Evolutionary conservation across 1,140 invertebrate species (phyloP), one percentile per base, ranked within the genome.

Genomic region (Ceratina australensis): DNA sequence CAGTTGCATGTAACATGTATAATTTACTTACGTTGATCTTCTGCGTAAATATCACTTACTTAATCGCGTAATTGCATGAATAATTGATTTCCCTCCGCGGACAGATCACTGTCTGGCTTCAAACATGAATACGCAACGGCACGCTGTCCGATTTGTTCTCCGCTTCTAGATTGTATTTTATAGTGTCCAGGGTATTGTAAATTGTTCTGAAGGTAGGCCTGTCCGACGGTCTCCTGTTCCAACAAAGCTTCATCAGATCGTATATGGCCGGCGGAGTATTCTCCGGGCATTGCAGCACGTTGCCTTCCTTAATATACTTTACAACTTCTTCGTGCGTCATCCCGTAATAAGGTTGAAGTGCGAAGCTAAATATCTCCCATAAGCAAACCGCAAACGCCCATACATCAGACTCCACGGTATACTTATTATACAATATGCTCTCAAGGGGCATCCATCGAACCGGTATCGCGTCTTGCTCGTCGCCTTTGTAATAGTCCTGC

Each of bases 391-490:
- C 97, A 93, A 97, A 98, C 26, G 97, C 97, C 97, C 97, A 98
- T 3, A 98, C 96, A 92, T 98, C 97, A 20, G 97, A 97, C 89
- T 98, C 97, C 64, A 98, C 94, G 5, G 97, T 98, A 90, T 98
- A 98, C 89, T 98, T 98, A 90, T 98, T 98, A 89, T 97, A 98
- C 4, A 98, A 91, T 87, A 98, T 98, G 89, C 97, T 97, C 88
- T 98, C 97, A 47, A 98, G 92, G n/a, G 97, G 97, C 97, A 98
- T 98, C 97, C 97, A 98, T 89, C 97, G 93, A 13, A 98, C 97
- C 47, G 97, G 97, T 82, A 98, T 98, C 15, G 97, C 97, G 92
- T 98, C 97, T 87, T 98, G 96, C 84, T 98, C 97, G 90, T 97
- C 96, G 12, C 97, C 97, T 93, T 98, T 97, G 89, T 98, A 98